A percentile compares a stretch with the other conserved stretches of the same genome.
Conservation (phyloP, 2,797 vertebrate species). For the Sternarchorhynchus goeldii region DNA sequence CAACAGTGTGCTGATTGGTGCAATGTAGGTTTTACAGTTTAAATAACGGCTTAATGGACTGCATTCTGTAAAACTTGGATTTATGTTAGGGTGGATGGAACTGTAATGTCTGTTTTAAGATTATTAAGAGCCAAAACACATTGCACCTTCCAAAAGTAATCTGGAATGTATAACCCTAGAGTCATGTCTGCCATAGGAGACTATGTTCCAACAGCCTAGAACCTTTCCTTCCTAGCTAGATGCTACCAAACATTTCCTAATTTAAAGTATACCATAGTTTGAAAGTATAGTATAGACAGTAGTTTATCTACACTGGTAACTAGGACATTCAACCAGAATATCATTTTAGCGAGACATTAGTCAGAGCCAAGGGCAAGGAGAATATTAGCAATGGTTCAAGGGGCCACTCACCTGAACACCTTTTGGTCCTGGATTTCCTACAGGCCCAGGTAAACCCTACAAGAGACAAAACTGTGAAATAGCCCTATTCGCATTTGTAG, state of each 20-base stretch:
- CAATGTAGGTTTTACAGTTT: slow-evolving; percentile 47
- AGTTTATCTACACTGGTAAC: too few relatives aligned
- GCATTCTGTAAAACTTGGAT: not conserved
- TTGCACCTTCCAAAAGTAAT: not conserved
- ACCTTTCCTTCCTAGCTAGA: not conserved
- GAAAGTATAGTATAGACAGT: not conserved
- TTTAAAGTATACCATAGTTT: slow-evolving; percentile 22
- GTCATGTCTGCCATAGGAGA: not conserved
- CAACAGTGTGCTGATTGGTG: slow-evolving; percentile 49
- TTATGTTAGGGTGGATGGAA: slow-evolving; percentile 5
- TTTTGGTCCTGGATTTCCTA: slow-evolving; percentile 89
- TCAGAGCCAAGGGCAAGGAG: not conserved
- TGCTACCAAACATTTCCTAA: slow-evolving; percentile 30
- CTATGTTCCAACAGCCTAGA: not conserved
- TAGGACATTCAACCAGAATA: too few relatives aligned
- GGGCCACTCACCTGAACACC: slow-evolving; percentile 85
- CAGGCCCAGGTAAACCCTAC: slow-evolving; percentile 91
- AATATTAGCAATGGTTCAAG: not conserved
- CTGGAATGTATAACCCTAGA: not conserved
- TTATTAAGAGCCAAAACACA: not conserved
- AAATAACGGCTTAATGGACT: slow-evolving; percentile 34
- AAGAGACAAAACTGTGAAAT: slow-evolving; percentile 69
- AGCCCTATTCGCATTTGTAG: slow-evolving; percentile 48
- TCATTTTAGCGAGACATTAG: not conserved
- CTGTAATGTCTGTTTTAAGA: slow-evolving; percentile 16